A percentile compares a stretch with the other conserved stretches of the same genome.
phyloP scores from a whole-genome alignment of 1,140 invertebrate species.

The Solenopsis fugax region DNA sequence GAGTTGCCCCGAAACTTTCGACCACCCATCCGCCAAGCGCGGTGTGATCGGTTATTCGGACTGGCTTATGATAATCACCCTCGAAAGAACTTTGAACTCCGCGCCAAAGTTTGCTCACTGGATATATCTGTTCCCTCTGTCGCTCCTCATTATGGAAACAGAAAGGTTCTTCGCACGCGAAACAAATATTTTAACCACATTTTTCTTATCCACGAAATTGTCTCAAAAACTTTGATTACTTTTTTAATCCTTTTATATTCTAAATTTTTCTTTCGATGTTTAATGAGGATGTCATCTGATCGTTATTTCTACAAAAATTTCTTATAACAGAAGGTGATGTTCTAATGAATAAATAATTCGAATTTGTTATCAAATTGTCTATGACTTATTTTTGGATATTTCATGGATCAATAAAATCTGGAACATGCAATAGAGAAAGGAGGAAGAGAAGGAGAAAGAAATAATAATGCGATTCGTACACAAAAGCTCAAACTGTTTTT shows the following conservation, averaged over 20 bases:
- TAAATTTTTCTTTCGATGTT: neutral
- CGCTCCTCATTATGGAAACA: slow-evolving; percentile 2
- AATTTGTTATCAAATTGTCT: neutral
- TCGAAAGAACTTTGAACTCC: slow-evolving; percentile 54
- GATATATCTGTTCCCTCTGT: slow-evolving; percentile 22
- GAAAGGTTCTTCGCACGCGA: neutral
- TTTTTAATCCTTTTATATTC: neutral
- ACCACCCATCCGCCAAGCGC: neutral
- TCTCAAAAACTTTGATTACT: neutral
- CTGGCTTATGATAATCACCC: slow-evolving; percentile 65
- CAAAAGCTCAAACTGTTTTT: slow-evolving; percentile 17
- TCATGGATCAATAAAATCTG: slow-evolving; percentile 41
- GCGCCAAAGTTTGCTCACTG: neutral
- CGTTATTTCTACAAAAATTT: neutral
- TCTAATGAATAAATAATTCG: neutral
- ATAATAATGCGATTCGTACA: slow-evolving; percentile 1
- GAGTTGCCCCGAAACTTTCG: slow-evolving; percentile 50
- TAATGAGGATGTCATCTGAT: neutral
- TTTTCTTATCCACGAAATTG: neutral
- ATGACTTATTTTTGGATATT: slow-evolving; percentile 28
- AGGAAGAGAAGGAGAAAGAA: slow-evolving; percentile 5
- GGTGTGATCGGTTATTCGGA: slow-evolving; percentile 54
- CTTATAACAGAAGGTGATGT: neutral
- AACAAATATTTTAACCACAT: neutral
- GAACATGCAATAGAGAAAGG: neutral